Evolutionary conservation across 2,888 invertebrate genomes (phyloP).

Genomic region (Scaptodrosophila latifasciaeformis): DNA sequence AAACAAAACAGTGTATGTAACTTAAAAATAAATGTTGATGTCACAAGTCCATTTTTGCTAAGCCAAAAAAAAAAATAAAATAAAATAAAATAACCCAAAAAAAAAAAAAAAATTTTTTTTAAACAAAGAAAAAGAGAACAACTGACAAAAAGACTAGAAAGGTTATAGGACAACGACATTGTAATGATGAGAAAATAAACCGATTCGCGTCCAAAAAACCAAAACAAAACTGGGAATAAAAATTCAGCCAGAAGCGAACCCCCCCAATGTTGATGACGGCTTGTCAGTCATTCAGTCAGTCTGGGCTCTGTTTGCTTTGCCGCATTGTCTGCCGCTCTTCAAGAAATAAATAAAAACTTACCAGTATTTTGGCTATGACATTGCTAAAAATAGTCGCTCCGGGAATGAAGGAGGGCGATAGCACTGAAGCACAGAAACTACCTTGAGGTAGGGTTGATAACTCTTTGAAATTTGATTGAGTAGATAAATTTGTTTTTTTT

Average conservation of each 20-base stretch:
- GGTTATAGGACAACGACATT: slow-evolving; percentile 65
- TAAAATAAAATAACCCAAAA: slow-evolving; percentile 7
- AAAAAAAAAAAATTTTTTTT: slow-evolving; percentile 26
- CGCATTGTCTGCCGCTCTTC: slow-evolving; percentile 19
- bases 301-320: slow-evolving; percentile 26
- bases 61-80: slow-evolving; percentile 11
- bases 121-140: slow-evolving; percentile 10
- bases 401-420: slow-evolving; percentile 5
- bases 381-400: slow-evolving; percentile 41
- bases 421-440: too few species aligned
- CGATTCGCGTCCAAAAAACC: too few species aligned
- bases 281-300: neutral
- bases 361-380: too few species aligned
- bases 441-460: too few species aligned
- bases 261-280: too few species aligned
- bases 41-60: slow-evolving; percentile 44
- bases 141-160: slow-evolving; percentile 32
- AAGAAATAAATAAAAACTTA: too few species aligned
- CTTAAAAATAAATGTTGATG: slow-evolving; percentile 66
- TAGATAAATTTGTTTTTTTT: too few species aligned
- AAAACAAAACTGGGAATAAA: too few species aligned
- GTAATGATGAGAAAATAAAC: slow-evolving; percentile 4
- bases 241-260: too few species aligned
- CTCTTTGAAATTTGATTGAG: too few species aligned
- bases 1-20: slow-evolving; percentile 31